Percentiles rank a stretch among this genome's conserved stretches.
phyloP scores from a whole-genome alignment of 2,888 invertebrate genomes.

The Dinocampus coccinellae region DNA sequence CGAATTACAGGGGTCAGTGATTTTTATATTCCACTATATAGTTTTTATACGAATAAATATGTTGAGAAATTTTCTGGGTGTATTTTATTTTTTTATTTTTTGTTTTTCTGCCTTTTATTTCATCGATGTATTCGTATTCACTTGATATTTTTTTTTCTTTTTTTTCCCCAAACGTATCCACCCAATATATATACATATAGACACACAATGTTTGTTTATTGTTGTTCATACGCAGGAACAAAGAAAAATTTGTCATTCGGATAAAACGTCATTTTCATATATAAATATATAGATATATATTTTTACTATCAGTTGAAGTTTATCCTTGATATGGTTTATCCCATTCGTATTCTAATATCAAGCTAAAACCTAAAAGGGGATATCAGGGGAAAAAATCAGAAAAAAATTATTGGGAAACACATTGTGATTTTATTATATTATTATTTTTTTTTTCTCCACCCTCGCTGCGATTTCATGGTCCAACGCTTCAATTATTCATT shows the following conservation, averaged over 20 bases:
- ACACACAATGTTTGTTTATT: constrained; percentile 14
- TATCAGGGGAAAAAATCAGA: neutral
- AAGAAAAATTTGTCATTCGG: neutral
- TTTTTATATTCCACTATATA: neutral
- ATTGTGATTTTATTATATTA: constrained; percentile 53
- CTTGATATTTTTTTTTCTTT: too few relatives aligned
- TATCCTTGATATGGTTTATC: constrained; percentile 20
- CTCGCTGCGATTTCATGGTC: constrained; percentile 56
- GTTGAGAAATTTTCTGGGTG: too few relatives aligned
- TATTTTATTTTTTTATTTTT: neutral
- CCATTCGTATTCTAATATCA: constrained; percentile 34
- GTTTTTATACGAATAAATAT: neutral
- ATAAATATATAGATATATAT: too few relatives aligned
- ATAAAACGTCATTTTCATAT: neutral
- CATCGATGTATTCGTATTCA: constrained; percentile 1
- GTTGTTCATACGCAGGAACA: neutral
- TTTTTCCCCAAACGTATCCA: neutral
- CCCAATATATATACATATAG: neutral
- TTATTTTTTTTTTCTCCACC: neutral
- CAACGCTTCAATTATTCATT: constrained; percentile 29
- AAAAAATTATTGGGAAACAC: constrained; percentile 34
- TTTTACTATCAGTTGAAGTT: neutral
- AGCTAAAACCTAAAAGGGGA: constrained; percentile 40
- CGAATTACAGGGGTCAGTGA: constrained; percentile 14
- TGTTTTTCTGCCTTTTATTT: too few relatives aligned